Evolutionary conservation across 2,113 vertebrate genomes (phyloP).

Genomic region (Anseranas semipalmata): DNA sequence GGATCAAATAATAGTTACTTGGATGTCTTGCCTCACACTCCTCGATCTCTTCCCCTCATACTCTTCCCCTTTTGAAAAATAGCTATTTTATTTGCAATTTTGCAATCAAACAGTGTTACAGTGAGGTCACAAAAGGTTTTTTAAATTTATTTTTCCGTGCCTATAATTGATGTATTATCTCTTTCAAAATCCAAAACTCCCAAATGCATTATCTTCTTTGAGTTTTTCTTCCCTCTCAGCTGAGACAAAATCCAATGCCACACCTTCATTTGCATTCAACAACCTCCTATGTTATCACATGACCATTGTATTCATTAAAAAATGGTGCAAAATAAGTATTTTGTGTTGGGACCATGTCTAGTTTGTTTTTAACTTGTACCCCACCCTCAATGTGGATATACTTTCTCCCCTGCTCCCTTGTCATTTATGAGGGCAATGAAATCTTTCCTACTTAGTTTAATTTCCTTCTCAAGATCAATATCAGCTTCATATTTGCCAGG

Average conservation of each 20-base stretch:
- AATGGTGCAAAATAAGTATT: not conserved
- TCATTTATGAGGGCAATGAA: not conserved
- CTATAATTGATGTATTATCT: not conserved
- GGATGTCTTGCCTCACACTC: not conserved
- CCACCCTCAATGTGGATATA: not conserved
- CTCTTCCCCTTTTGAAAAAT: not conserved
- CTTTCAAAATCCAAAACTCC: not conserved
- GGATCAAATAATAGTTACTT: not conserved
- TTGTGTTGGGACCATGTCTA: not conserved
- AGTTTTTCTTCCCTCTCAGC: not conserved
- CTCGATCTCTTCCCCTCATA: not conserved
- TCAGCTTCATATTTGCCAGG: not conserved
- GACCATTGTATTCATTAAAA: not conserved
- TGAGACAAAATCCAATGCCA: not conserved
- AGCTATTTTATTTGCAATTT: not conserved
- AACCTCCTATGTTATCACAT: fast-evolving
- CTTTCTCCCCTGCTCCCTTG: not conserved
- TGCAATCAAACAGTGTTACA: not conserved
- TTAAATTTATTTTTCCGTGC: not conserved
- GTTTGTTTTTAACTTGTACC: fast-evolving
- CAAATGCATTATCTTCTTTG: not conserved
- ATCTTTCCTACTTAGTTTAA: not conserved
- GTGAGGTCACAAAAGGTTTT: not conserved
- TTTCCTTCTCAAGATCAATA: not conserved
- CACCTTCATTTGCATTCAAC: not conserved